Percentiles rank a stretch among this genome's conserved stretches.
phyloP scores from a whole-genome alignment of 1,140 invertebrate genomes.

The Apis mellifera region Amel_HAv3.1 CM009943.2:7798501-7799000 shows the following conservation, averaged over 20 bases:
- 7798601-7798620: neutral
- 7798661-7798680: conserved; percentile 53
- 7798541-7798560: conserved; percentile 46
- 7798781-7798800: neutral
- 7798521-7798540: conserved; percentile 32
- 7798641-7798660: conserved; percentile 24
- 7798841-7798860: no score
- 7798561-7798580: conserved; percentile 19
- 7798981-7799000: no score
- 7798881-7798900: no score
- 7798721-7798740: neutral
- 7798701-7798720: neutral
- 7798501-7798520: conserved; percentile 21
- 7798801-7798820: no score
- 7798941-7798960: no score
- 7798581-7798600: conserved; percentile 33
- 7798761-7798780: neutral
- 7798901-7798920: no score
- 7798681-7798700: conserved; percentile 15
- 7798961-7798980: no score
- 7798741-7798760: neutral
- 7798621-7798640: conserved; percentile 10
- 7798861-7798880: no score
- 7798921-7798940: no score
- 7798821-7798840: no score